Evolutionary conservation across 2,113 vertebrate genomes (phyloP).

Genomic region (Alosa alosa): DNA sequence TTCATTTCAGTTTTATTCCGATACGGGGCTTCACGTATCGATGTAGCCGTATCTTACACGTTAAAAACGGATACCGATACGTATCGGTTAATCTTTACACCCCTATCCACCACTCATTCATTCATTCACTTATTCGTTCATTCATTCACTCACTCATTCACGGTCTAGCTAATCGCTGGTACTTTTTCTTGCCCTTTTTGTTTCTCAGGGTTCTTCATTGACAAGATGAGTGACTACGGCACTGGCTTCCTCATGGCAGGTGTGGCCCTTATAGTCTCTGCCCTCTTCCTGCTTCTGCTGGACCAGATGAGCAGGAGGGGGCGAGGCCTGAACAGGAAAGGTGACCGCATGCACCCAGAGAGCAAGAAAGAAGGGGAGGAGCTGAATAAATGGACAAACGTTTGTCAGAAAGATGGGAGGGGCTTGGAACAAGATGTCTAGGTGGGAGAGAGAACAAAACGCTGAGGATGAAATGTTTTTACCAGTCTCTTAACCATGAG

Average conservation of each 20-base stretch:
- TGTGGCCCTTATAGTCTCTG: slow-evolving; percentile 56
- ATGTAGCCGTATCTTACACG: too few species aligned
- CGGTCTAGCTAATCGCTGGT: not conserved
- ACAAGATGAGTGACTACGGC: slow-evolving; percentile 60
- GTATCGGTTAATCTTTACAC: too few species aligned
- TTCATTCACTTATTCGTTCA: too few species aligned
- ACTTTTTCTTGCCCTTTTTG: not conserved
- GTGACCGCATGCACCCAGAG: not conserved
- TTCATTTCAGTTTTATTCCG: too few species aligned
- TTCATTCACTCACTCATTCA: not conserved
- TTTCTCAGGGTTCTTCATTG: slow-evolving; percentile 62
- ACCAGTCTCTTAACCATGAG: not conserved
- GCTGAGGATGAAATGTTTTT: not conserved
- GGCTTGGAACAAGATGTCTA: not conserved
- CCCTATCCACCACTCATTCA: too few species aligned
- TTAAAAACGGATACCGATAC: too few species aligned
- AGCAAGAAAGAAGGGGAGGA: not conserved
- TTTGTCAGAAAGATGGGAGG: slow-evolving; percentile 34
- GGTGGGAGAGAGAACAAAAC: not conserved
- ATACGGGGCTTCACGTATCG: too few species aligned
- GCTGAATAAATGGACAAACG: slow-evolving; percentile 10
- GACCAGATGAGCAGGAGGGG: slow-evolving; percentile 49
- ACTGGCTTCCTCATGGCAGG: slow-evolving; percentile 61
- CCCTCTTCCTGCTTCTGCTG: slow-evolving; percentile 60
- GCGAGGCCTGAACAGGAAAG: slow-evolving; percentile 1